Percentiles rank a stretch among this genome's conserved stretches.
Conservation (phyloP, 1,140 invertebrate species). For the Drosophila ambigua region DNA sequence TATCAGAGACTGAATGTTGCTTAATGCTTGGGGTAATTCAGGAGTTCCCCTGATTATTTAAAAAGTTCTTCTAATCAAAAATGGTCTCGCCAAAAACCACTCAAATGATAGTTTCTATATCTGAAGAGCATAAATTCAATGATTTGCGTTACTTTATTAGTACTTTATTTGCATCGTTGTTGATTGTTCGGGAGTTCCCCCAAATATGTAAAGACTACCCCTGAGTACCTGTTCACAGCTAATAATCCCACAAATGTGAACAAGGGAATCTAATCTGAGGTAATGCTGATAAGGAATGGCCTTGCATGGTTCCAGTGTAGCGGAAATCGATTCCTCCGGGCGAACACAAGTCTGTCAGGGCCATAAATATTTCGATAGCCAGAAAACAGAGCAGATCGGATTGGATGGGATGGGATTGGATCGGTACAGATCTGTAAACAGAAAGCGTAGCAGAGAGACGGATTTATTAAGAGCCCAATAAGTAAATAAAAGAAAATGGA, state of each 20-base stretch:
- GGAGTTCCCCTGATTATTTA: too few species aligned
- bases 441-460: conserved; percentile 22
- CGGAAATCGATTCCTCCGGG: conserved; percentile 14
- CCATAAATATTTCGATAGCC: conserved; percentile 57
- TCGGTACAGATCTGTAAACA: conserved; percentile 45
- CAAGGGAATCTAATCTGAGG: conserved; percentile 12
- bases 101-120: too few species aligned
- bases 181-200: too few species aligned
- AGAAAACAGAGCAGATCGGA: conserved; percentile 28
- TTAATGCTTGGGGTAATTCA: too few species aligned
- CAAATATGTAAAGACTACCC: background rate
- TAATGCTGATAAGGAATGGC: conserved; percentile 27
- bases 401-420: background rate
- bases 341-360: conserved; percentile 31
- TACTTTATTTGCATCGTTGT: too few species aligned
- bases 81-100: too few species aligned
- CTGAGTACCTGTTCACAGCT: too few species aligned
- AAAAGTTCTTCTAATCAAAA: too few species aligned
- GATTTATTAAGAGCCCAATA: conserved; percentile 45
- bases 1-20: too few species aligned
- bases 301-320: conserved; percentile 12
- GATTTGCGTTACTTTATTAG: too few species aligned
- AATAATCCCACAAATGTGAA: background rate
- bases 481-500: conserved; percentile 29
- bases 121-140: too few species aligned